A percentile compares a stretch with the other conserved stretches of the same genome.
Evolutionary conservation across 2,888 invertebrate genomes (phyloP).

Genomic region (Tetanocera ferruginea): DNA sequence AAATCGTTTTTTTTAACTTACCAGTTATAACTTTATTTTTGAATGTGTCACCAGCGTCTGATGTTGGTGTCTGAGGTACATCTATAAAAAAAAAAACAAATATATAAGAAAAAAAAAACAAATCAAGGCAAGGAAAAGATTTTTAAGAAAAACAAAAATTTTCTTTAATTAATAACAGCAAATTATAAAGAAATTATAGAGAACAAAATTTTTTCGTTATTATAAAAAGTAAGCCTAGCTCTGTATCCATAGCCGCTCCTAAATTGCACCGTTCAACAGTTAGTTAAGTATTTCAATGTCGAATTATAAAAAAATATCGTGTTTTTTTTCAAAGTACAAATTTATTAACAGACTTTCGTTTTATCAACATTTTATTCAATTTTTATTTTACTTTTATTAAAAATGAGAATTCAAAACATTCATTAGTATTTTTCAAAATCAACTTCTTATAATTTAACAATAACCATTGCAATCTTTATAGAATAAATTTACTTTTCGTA

Average conservation of each 20-base stretch:
- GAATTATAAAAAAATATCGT: slow-evolving; percentile 12
- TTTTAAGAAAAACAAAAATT: slow-evolving; percentile 11
- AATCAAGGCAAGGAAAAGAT: slow-evolving; percentile 36
- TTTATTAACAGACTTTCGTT: too few species aligned
- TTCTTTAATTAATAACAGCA: background rate
- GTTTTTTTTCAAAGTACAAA: too few species aligned
- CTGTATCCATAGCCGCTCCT: too few species aligned
- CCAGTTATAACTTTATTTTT: slow-evolving; percentile 49
- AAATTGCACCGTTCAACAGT: too few species aligned
- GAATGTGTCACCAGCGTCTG: slow-evolving; percentile 45
- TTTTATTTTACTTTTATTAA: too few species aligned
- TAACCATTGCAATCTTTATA: background rate
- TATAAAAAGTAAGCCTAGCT: too few species aligned
- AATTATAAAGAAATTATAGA: too few species aligned
- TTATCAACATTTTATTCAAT: too few species aligned
- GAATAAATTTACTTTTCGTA: slow-evolving; percentile 46
- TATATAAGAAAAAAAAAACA: slow-evolving; percentile 36
- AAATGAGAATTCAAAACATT: background rate
- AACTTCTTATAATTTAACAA: background rate
- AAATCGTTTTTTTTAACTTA: too few species aligned
- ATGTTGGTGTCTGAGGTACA: slow-evolving; percentile 37
- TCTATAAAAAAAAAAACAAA: slow-evolving; percentile 44
- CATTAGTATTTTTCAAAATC: background rate
- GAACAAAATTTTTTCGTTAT: too few species aligned
- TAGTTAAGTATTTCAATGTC: too few species aligned